Base-by-base conservation (phyloP, 2,113 vertebrate species). In the Platycercus adscitus region DNA sequence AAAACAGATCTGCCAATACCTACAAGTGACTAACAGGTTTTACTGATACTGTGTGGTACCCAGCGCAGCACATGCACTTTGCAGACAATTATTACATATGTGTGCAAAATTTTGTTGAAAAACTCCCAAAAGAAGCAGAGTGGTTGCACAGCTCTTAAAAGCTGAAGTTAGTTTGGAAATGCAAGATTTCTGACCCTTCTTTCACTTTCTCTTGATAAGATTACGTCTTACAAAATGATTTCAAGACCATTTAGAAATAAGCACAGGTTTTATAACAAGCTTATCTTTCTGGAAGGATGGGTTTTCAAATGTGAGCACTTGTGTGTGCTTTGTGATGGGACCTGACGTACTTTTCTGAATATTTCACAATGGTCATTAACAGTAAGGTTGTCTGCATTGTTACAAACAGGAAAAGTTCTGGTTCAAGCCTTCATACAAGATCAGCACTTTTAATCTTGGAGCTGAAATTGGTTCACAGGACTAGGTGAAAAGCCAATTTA, bases 311-410 rank as follows among this genome's bases (percentile, higher is more conserved):
- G 31, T 44, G 58, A 50, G 55, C 41, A 79, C 71, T 43, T 66
- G 69, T 56, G 52, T n/a, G n/a, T 9, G 28, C 65, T 72, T 50
- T 5, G 35, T 63, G 85, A 93, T 4, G 3, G 69, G 39, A 86
- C 69, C 72, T 64, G 63, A 87, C 3, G 21, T 41, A 16, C 10
- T 83, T 94, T 93, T 89, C 92, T 86, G 31, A 43, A 86, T 71
- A 92, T 97, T 97, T 97, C 93, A 94, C 90, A 94, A 96, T 20
- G 25, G 83, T 86, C 80, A 53, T 92, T 96, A 91, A 80, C 41
- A 88, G 78, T 65, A 94, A 91, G 58, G 13, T 37, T 89, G 89
- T 39, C 79, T 88, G 56, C 47, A 3, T 15, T 44, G 84, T 81
- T 55, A 71, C 94, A 96, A 97, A 97, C 93, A 97, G 92, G 86